Evolutionary conservation across 2,113 vertebrate species (phyloP), one percentile per base, ranked within the genome.

Genomic region (Zapus hudsonius): DNA sequence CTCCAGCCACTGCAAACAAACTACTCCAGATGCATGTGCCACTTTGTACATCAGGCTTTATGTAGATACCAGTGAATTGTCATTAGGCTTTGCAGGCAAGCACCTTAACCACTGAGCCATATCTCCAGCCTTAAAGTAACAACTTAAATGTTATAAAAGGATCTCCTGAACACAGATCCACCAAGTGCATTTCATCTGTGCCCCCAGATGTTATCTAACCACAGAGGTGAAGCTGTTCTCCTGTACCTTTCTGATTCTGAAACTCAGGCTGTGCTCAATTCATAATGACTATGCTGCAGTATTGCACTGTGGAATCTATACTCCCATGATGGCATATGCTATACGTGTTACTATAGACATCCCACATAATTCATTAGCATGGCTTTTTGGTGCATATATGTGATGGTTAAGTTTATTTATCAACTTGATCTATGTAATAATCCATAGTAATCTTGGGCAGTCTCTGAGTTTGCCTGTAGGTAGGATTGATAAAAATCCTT

Each of bases 91-190:
- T n/a, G n/a, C n/a, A n/a, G n/a, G n/a, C n/a, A n/a, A n/a, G n/a
- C n/a, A n/a, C n/a, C n/a, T n/a, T n/a, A n/a, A n/a, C n/a, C n/a
- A n/a, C n/a, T n/a, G n/a, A n/a, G n/a, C n/a, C n/a, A n/a, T n/a
- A n/a, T n/a, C n/a, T n/a, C n/a, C n/a, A n/a, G n/a, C n/a, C n/a
- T n/a, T n/a, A n/a, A n/a, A n/a, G n/a, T n/a, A n/a, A n/a, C n/a
- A n/a, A 75, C n/a, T 79, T 92, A 25, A 91, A 59, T 31, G 73
- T 57, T 20, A 25, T 22, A 52, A n/a, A 89, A 85, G 84, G 81
- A 81, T 95, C 70, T 93, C 16, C 47, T 40, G 66, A 31, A 73
- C 38, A 42, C n/a, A n/a, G n/a, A 67, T 52, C 40, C 19, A 29
- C 22, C 82, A 66, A 40, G 7, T 17, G 23, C 5, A 23, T n/a